phyloP scores from a whole-genome alignment of 2,888 invertebrate species.

The Patella ulyssiponensis region DNA sequence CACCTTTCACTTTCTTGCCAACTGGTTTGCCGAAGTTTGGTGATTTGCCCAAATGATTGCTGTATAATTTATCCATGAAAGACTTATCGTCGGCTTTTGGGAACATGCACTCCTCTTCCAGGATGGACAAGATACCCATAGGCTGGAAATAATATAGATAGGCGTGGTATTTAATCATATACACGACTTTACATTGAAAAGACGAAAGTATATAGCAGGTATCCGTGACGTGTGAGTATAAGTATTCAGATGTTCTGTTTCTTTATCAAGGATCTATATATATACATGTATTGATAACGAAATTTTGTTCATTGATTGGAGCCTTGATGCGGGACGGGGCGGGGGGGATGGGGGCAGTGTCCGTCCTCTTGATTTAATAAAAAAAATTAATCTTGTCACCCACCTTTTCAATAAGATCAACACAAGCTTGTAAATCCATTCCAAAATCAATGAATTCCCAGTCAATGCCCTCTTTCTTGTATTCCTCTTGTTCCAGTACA shows the following conservation, averaged over 20 bases:
- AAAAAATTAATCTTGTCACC: neutral
- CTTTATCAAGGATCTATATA: too few species aligned
- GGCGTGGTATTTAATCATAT: neutral
- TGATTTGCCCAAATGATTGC: conserved; percentile 96
- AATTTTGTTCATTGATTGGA: too few species aligned
- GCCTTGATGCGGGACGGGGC: too few species aligned
- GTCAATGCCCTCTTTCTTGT: conserved; percentile 91
- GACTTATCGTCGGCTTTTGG: conserved; percentile 99
- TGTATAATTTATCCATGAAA: conserved; percentile 98
- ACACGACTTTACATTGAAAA: neutral
- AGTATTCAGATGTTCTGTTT: too few species aligned
- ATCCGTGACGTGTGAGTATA: too few species aligned
- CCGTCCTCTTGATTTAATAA: too few species aligned
- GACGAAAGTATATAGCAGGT: neutral
- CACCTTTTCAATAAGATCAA: conserved; percentile 79
- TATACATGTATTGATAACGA: too few species aligned
- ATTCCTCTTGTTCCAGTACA: conserved; percentile 96
- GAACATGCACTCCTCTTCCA: conserved; percentile 99
- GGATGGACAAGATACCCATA: conserved; percentile 99
- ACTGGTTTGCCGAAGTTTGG: conserved; percentile 63
- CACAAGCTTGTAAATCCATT: conserved; percentile 90
- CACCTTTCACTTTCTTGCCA: conserved; percentile 90
- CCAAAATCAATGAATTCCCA: conserved; percentile 98
- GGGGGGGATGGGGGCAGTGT: too few species aligned
- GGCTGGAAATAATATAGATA: conserved; percentile 74